Conservation (phyloP, 1,140 invertebrate species). For the Chymomyza costata region DNA sequence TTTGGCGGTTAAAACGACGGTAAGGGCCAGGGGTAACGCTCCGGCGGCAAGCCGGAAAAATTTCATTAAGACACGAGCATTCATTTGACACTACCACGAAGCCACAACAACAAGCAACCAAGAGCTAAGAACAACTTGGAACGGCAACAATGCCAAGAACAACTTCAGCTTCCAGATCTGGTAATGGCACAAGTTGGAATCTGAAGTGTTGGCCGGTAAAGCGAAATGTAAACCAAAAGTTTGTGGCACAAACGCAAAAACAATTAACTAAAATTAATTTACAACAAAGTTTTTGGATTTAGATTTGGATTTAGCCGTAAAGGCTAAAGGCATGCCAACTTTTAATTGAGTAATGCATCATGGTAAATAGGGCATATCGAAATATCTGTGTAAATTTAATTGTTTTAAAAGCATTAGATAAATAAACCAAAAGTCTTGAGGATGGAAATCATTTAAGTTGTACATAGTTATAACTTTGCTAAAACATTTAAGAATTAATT, state of each 20-base stretch:
- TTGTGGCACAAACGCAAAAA: conserved; percentile 48
- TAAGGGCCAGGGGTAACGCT: too few relatives aligned
- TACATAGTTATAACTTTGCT: too few relatives aligned
- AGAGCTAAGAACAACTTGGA: conserved; percentile 8
- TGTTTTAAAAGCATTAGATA: too few relatives aligned
- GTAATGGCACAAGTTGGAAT: conserved; percentile 7
- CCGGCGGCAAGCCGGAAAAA: conserved; percentile 39
- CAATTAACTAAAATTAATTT: conserved; percentile 68
- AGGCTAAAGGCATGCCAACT: conserved; percentile 5
- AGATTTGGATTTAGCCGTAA: too few relatives aligned
- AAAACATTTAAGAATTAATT: too few relatives aligned
- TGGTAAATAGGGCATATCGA: too few relatives aligned
- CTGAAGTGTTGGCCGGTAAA: conserved; percentile 33
- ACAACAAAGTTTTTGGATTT: conserved; percentile 45
- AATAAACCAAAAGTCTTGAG: conserved; percentile 40
- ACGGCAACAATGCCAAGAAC: conserved; percentile 10
- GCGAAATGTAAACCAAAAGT: conserved; percentile 52
- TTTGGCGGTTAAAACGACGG: conserved; percentile 5
- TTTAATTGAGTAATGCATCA: conserved; percentile 33
- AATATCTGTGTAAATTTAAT: too few relatives aligned
- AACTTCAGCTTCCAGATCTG: conserved; percentile 3
- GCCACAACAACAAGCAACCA: conserved; percentile 25
- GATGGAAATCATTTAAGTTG: too few relatives aligned
- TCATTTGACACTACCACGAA: conserved; percentile 13
- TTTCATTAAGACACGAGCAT: conserved; percentile 47